A percentile compares a stretch with the other conserved stretches of the same genome.
These are phyloP conservation scores for Monoplex corrugatus DNA, from an alignment of 2,888 invertebrate species.

Conservation along the genomic window DNA sequence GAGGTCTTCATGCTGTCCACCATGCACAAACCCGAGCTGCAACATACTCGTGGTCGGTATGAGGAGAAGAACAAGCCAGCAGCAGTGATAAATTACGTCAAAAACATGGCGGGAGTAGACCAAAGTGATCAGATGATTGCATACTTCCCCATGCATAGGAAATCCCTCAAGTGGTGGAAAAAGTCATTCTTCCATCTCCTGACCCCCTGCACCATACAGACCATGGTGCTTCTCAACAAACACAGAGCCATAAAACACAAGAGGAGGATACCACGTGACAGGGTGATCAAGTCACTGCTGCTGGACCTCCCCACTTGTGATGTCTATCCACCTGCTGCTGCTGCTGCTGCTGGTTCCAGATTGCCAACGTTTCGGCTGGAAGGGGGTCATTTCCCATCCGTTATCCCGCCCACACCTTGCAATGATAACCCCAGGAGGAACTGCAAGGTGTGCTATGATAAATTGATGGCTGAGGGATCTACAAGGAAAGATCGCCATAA, in stretches of 20 bases:
- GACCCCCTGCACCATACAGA: neutral
- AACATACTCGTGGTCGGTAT: neutral
- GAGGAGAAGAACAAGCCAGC: constrained; percentile 39
- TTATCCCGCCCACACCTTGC: neutral
- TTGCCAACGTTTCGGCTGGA: neutral
- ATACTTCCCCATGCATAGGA: neutral
- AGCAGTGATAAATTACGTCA: constrained; percentile 37
- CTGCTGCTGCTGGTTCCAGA: neutral
- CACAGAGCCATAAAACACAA: neutral
- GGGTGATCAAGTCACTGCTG: neutral
- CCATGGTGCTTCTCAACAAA: neutral
- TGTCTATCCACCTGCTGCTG: neutral
- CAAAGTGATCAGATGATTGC: constrained; percentile 2
- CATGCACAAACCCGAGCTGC: neutral
- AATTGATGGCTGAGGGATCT: no score
- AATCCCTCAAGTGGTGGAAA: constrained; percentile 41
- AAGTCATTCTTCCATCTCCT: neutral
- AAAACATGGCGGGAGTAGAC: constrained; percentile 50
- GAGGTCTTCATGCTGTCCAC: constrained; percentile 20
- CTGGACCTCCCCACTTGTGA: neutral
- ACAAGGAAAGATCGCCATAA: no score
- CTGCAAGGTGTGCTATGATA: no score
- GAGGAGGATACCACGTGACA: neutral
- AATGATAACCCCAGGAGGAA: no score
- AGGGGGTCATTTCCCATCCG: neutral